Evolutionary conservation across 2,888 invertebrate genomes (phyloP).

Genomic region (Nomada fucata): DNA sequence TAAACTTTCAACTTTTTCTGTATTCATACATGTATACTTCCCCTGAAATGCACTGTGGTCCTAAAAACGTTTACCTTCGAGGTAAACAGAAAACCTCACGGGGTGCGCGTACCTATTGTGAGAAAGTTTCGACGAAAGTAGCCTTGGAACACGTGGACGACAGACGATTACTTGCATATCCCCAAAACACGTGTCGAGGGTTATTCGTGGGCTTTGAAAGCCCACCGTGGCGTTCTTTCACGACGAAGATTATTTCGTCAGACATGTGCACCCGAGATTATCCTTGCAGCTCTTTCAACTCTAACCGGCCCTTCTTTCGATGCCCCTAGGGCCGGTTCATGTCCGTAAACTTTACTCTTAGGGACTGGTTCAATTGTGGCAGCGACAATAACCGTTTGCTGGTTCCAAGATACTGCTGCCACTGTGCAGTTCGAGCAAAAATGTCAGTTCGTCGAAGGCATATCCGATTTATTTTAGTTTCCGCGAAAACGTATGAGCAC

Average conservation of each 20-base stretch:
- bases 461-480: constrained; percentile 1
- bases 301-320: neutral
- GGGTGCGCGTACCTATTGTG: neutral
- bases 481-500: neutral
- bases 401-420: neutral
- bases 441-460: constrained; percentile 8
- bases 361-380: constrained; percentile 12
- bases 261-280: neutral
- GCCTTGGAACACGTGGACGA: constrained; percentile 17
- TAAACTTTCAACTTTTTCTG: neutral
- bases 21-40: neutral
- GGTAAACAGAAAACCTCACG: constrained; percentile 16
- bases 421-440: neutral
- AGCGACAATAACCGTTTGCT: constrained; percentile 26
- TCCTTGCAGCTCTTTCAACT: neutral
- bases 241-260: neutral
- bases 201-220: constrained; percentile 1
- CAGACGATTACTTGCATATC: constrained; percentile 3
- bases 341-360: constrained; percentile 16
- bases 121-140: neutral
- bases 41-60: neutral
- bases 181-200: constrained; percentile 16
- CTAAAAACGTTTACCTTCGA: constrained; percentile 13
- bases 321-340: neutral
- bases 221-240: neutral